phyloP scores from a whole-genome alignment of 2,797 vertebrate genomes.

The Bovichtus variegatus region DNA sequence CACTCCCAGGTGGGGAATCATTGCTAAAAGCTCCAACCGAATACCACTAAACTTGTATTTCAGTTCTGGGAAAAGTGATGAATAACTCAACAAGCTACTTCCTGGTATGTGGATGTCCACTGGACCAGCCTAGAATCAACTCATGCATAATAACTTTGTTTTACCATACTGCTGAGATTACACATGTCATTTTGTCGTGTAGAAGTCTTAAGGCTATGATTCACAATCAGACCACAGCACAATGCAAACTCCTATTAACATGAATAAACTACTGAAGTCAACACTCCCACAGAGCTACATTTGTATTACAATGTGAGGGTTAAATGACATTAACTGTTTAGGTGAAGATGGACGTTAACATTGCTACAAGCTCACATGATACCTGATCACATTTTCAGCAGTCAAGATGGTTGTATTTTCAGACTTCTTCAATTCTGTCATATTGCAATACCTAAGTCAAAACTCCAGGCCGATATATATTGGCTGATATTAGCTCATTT shows the following conservation, averaged over 20 bases:
- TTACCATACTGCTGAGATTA: neutral
- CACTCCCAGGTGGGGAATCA: neutral
- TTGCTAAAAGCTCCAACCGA: neutral
- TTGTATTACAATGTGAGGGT: neutral
- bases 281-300: neutral
- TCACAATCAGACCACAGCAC: neutral
- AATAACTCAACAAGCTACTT: neutral
- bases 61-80: neutral
- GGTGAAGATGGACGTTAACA: neutral
- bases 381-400: neutral
- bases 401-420: neutral
- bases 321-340: neutral
- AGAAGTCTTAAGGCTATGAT: neutral
- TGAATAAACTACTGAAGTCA: neutral
- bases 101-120: neutral
- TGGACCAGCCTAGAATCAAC: slow-evolving; percentile 1
- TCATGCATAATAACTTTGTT: neutral
- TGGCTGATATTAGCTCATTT: no score
- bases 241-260: neutral
- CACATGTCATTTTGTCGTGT: neutral
- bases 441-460: neutral
- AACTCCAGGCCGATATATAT: neutral
- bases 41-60: neutral
- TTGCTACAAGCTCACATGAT: neutral
- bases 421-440: neutral